phyloP scores from a whole-genome alignment of 2,113 vertebrate species.

The Speoplatyrhinus poulsoni region DNA sequence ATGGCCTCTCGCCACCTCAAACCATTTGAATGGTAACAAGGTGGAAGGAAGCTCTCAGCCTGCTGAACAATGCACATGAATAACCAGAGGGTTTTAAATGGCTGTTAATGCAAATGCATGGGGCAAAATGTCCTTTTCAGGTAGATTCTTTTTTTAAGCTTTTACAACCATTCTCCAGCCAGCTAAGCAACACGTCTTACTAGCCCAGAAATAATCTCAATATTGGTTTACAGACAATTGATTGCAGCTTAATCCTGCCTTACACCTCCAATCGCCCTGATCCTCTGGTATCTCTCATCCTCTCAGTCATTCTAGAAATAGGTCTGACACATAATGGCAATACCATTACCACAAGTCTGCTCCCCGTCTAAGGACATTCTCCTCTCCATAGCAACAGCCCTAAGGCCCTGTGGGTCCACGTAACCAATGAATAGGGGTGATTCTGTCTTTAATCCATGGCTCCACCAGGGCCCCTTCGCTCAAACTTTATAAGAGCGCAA shows the following conservation, averaged over 20 bases:
- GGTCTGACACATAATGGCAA: constrained; percentile 36
- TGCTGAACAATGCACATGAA: neutral
- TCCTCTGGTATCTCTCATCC: constrained; percentile 18
- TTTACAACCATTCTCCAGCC: constrained; percentile 52
- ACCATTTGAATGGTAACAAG: too few species aligned
- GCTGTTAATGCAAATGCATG: neutral
- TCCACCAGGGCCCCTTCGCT: constrained; percentile 47
- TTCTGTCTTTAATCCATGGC: constrained; percentile 60
- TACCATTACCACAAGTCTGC: constrained; percentile 35
- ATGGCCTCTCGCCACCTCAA: too few species aligned
- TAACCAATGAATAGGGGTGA: constrained; percentile 60
- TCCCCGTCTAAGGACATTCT: constrained; percentile 43
- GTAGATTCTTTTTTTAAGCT: constrained; percentile 16
- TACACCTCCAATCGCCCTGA: constrained; percentile 33
- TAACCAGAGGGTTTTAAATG: neutral
- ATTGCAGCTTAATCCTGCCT: constrained; percentile 15
- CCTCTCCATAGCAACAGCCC: constrained; percentile 70
- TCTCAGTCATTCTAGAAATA: constrained; percentile 20
- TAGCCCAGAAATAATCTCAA: constrained; percentile 16
- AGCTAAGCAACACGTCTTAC: constrained; percentile 33
- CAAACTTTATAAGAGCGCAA: constrained; percentile 51
- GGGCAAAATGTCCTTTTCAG: neutral
- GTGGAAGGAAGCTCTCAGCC: too few species aligned
- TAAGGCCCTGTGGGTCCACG: constrained; percentile 54
- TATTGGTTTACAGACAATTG: neutral